phyloP scores from a whole-genome alignment of 2,797 vertebrate species.

The Graptemys geographica region DNA sequence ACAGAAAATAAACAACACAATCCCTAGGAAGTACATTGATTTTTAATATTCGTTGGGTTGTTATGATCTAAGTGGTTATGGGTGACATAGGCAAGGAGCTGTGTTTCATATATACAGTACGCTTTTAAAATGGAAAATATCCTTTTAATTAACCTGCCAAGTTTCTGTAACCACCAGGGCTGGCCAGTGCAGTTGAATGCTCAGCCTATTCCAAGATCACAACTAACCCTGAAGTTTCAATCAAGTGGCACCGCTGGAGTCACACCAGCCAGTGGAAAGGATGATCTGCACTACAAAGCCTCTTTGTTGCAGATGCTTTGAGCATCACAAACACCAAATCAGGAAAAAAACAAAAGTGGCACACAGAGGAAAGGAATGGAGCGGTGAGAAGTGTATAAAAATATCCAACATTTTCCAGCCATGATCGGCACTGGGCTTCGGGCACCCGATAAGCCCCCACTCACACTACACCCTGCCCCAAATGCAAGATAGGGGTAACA shows the following conservation, averaged over 20 bases:
- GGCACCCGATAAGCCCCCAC: background rate
- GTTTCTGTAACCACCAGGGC: background rate
- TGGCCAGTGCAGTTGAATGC: fast-evolving
- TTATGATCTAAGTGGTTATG: background rate
- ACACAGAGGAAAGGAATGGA: background rate
- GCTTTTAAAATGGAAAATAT: background rate
- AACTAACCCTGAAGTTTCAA: background rate
- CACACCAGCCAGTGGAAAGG: background rate
- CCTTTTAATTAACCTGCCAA: constrained; percentile 12
- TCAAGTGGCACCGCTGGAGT: background rate
- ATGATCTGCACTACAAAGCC: background rate
- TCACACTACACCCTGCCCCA: background rate
- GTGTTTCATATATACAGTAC: background rate
- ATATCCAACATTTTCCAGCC: background rate
- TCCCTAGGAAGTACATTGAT: background rate
- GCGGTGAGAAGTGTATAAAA: background rate
- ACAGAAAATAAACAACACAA: background rate
- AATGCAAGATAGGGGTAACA: background rate
- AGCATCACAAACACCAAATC: background rate
- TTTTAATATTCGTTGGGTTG: background rate
- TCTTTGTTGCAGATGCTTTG: background rate
- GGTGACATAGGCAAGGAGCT: background rate
- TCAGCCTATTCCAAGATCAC: background rate
- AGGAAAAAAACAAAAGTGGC: background rate
- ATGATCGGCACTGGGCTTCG: background rate